Base-by-base conservation (phyloP, 2,797 vertebrate species). In the Percopsis omiscomaycus region DNA sequence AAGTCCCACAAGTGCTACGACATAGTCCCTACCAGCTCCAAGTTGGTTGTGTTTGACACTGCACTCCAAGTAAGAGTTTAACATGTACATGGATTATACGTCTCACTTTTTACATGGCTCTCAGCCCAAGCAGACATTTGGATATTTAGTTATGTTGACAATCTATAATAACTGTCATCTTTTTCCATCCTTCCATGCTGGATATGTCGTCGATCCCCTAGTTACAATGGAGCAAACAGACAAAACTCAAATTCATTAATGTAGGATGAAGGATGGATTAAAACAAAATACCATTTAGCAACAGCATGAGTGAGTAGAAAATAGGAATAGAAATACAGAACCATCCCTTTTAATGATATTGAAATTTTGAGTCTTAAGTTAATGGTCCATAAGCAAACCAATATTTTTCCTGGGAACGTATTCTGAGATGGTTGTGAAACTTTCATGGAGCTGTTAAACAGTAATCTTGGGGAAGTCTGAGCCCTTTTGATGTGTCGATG, bases 1-100 rank as follows among this genome's bases (percentile, higher is more conserved):
- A 97, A 93, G 92, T 98, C 96, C 78, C 96, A 99, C 92, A 96
- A 95, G 93, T 99, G 97, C 92, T 99, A 99, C 2, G 97, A 99
- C 91, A 98, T 99, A 69, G 94, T 99, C 73, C 97, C 97, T 12
- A 99, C 97, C 28, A 99, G 97, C 78, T 99, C 97, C 59, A 99
- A 99, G 88, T 93, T 98, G 74, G 97, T 99, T 37, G 97, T 99
- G 85, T 99, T 99, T 59, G 97, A 99, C 84, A 98, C 97, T 5
- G 95, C 96, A 0, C 93, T 99, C 81, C 96, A 99, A 90, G 97
- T 98, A 78, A 93, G 94, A 88, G 59, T 44, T 22, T 6, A 42
- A 42, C 1, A 3, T 55, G 11, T 42, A 16, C 12, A 13, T 13
- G 1, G 37, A 42, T 42, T 42, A 42, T 42, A 42, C 6, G 9